Evolutionary conservation across 2,113 vertebrate genomes (phyloP), one percentile per base, ranked within the genome.

Genomic region (Tinamus guttatus): DNA sequence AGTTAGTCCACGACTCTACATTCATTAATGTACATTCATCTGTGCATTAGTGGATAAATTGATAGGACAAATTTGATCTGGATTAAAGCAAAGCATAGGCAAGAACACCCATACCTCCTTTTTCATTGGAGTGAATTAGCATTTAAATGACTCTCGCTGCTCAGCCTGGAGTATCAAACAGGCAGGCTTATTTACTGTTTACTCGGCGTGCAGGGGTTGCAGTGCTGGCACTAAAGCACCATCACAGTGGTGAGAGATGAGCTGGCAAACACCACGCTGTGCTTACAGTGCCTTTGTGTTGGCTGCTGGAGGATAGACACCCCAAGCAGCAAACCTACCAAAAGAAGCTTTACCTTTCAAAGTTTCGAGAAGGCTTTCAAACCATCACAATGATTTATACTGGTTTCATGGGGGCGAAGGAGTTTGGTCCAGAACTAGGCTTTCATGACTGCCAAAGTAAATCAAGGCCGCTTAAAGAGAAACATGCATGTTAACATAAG

Each of bases 11-110:
- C 1, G 22, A 9, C n/a, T 22, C 43, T 28, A 22, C 32, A 6
- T 18, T 7, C 30, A 0, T 21, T 11, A 1, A 2, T 22, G 20
- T 13, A 27, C 41, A 32, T 3, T 0, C 1, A 10, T 9, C 5
- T 5, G 27, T 4, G 45, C 3, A 1, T 11, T 21, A 0, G 0
- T 30, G 87, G 56, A 70, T 16, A 20, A 30, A 36, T 6, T 0
- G 2, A 45, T 36, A 24, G 15, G 1, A 5, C 3, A 25, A 38
- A 51, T n/a, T 4, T 7, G 10, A 15, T 3, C 34, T 51, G 43
- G 54, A 40, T 15, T 11, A 69, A 36, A 36, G n/a, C 38, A 67
- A 32, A 47, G 7, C 6, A 10, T 11, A 17, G 30, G 4, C 36
- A 64, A 58, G 36, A 38, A 49, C 58, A 70, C 24, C 8, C 19